Base-by-base conservation (phyloP, 2,797 vertebrate genomes). In the Scleropages formosus region DNA sequence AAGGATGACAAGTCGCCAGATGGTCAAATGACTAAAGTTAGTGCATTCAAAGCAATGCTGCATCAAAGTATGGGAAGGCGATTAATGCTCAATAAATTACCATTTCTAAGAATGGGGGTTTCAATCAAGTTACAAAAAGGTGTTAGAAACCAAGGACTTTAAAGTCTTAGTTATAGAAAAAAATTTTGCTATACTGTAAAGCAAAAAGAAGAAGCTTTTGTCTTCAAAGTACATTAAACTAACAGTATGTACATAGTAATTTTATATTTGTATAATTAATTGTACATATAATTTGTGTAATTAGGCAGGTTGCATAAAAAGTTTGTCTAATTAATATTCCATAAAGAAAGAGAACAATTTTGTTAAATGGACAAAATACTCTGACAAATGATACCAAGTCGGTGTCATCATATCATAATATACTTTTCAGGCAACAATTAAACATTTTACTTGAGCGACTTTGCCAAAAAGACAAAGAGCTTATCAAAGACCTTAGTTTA, bases 371-470 rank as follows among this genome's bases (percentile, higher is more conserved):
- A 39, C 31, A 39, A 39, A 39, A 31, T 31, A 39, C 6, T 39
- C 31, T 6, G 6, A 39, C 6, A 39, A 39, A 39, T 39, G 39
- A 39, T 39, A 2, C 22, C n/a, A 53, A 15, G 51, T 53, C 15
- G 9, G 15, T 0, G 8, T 22, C 67, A 8, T 77, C 80, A 78
- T 81, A 85, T 84, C 79, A 78, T 85, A 89, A 89, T 81, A 81
- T 80, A 81, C 82, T 78, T 83, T 84, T 85, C 83, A 85, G 77
- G 82, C 79, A 80, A 80, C 86, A 89, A 89, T 90, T 89, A 89
- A 84, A 82, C 78, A 74, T 79, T 47, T 69, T 67, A 67, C 39
- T 67, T 39, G 22, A 49, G n/a, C 53, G 67, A 47, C 67, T 53
- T 70, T 49, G 22, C 49, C 24, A 67, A 73, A 31, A 49, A 49